Conservation (phyloP, 2,888 invertebrate species). For the Quadriops clusia region DNA sequence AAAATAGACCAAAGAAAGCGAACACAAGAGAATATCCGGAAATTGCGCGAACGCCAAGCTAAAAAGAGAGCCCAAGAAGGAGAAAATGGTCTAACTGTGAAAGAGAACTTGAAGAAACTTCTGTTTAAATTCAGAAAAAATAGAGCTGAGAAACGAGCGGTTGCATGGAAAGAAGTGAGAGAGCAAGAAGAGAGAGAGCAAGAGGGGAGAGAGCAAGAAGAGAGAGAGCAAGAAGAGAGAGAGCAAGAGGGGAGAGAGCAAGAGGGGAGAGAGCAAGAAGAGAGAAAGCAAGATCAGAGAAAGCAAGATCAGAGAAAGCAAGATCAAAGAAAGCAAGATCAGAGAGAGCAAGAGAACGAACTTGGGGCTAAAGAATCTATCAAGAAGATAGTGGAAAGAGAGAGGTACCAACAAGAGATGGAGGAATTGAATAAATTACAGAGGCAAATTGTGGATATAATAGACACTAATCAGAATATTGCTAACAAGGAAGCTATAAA, state of each 20-base stretch:
- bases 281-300: constrained; percentile 20
- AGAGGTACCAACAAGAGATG: constrained; percentile 37
- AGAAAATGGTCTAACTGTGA: constrained; percentile 7
- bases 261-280: constrained; percentile 13
- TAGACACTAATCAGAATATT: constrained; percentile 39
- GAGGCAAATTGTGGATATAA: constrained; percentile 38
- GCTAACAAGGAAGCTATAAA: constrained; percentile 39
- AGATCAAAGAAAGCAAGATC: constrained; percentile 19
- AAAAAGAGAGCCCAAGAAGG: constrained; percentile 12
- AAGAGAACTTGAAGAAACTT: constrained; percentile 17
- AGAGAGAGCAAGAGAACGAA: constrained; percentile 16
- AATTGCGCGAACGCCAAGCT: neutral
- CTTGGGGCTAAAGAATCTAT: constrained; percentile 20
- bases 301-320: constrained; percentile 1
- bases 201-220: neutral
- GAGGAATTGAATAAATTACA: constrained; percentile 39
- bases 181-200: no score
- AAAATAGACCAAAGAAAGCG: constrained; percentile 6
- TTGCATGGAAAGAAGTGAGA: no score
- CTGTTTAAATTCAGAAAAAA: constrained; percentile 31
- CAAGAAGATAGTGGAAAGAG: constrained; percentile 30
- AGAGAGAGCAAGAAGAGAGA: constrained; percentile 10
- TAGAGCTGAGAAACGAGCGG: constrained; percentile 15
- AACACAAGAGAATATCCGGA: neutral
- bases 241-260: constrained; percentile 13